A percentile compares a stretch with the other conserved stretches of the same genome.
Evolutionary conservation across 2,113 vertebrate species (phyloP).

Genomic region (Cryptotis parvus): DNA sequence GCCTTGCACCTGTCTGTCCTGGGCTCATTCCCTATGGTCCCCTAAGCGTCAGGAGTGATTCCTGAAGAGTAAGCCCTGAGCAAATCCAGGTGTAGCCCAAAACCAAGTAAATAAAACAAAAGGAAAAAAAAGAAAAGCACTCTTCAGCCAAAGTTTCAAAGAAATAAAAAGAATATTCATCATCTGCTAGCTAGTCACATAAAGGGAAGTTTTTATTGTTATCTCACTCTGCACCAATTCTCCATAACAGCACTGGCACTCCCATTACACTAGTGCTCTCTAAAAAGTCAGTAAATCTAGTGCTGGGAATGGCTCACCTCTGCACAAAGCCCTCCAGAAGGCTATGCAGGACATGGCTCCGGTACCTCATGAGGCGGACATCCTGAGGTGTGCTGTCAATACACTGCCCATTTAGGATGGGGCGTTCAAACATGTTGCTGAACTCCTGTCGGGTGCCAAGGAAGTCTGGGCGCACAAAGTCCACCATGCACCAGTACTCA

Average conservation of each 20-base stretch:
- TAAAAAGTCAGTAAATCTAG: neutral
- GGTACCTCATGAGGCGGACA: constrained; percentile 97
- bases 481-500: constrained; percentile 99
- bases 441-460: constrained; percentile 98
- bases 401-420: constrained; percentile 98
- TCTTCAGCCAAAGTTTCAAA: constrained; percentile 32
- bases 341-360: constrained; percentile 98
- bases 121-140: neutral
- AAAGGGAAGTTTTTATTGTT: neutral
- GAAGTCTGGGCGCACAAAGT: constrained; percentile 98
- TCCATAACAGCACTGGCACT: neutral
- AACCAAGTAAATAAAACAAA: neutral
- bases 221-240: neutral
- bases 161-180: neutral
- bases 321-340: constrained; percentile 98
- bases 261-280: neutral
- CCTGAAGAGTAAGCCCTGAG: neutral
- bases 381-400: constrained; percentile 98
- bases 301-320: constrained; percentile 88
- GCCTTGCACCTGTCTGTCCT: too few relatives aligned
- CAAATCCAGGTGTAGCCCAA: neutral
- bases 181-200: neutral
- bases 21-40: too few relatives aligned
- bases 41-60: too few relatives aligned
- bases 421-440: constrained; percentile 99